Evolutionary conservation across 2,113 vertebrate species (phyloP), one percentile per base, ranked within the genome.

Genomic region (Eira barbara): DNA sequence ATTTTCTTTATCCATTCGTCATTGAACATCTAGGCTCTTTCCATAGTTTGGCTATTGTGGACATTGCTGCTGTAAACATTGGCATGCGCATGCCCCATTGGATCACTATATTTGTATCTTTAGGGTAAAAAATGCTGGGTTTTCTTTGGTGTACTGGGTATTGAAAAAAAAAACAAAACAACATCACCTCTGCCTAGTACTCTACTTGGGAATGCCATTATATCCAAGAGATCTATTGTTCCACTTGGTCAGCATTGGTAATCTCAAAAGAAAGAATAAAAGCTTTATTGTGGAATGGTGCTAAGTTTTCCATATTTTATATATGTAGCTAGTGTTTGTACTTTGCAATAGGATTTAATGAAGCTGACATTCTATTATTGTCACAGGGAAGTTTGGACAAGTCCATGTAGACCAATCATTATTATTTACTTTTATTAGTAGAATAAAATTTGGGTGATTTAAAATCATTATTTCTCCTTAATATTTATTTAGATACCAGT

Each of bases 401-500:
- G 86, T 91, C 15, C 71, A 47, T 63, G 36, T 61, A 57, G 73
- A 92, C 34, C 49, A 59, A 59, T 87, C 52, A 84, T 31, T 65
- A 31, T 6, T 21, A 82, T 42, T 90, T 29, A 81, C 55, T 96
- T 87, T 29, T 36, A 86, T 69, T 91, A 79, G 61, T 78, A 63
- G 76, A 96, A 76, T 71, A 63, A 34, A 95, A 88, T 65, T 97
- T 84, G 89, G 81, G 27, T 73, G 31, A 17, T 55, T 83, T 74
- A 93, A 83, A 82, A 73, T 61, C 23, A 59, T 89, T 23, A 82
- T 85, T 89, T 89, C 6, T 93, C 12, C 47, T 88, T 69, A 82
- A 47, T 36, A 63, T 65, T 93, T 88, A 96, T 71, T 91, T 94
- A 96, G 91, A 78, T 76, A 89, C 73, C 63, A 86, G 45, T 59